These are phyloP conservation scores for Oikopleura vanhoeffeni DNA, from an alignment of 23 tunicate species.

Conservation along the genomic window DNA sequence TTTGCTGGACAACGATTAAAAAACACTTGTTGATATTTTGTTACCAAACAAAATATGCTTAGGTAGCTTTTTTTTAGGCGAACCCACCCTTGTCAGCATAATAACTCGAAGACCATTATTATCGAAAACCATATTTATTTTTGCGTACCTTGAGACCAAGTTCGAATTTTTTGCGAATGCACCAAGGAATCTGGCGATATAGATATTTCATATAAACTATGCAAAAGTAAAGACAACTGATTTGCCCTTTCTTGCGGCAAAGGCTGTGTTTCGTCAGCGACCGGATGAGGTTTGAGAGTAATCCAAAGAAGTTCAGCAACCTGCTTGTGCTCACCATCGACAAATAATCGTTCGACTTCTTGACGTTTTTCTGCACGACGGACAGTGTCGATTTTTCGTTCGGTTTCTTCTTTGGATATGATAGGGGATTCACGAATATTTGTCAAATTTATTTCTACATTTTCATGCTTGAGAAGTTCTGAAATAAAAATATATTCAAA, in stretches of 20 bases:
- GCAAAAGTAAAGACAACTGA: not conserved
- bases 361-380: conserved; percentile 14
- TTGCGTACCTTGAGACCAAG: not conserved
- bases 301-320: conserved; percentile 29
- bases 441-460: not conserved
- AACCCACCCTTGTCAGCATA: too few species aligned
- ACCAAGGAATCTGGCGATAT: not conserved
- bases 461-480: too few species aligned
- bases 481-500: too few species aligned
- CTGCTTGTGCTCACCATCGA: conserved; percentile 20
- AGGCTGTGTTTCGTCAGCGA: not conserved
- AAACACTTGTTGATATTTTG: too few species aligned
- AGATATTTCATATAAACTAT: not conserved
- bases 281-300: conserved; percentile 16
- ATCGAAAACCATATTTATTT: too few species aligned
- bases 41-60: too few species aligned
- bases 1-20: too few species aligned
- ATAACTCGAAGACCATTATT: too few species aligned
- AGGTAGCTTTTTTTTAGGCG: too few species aligned
- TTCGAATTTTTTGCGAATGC: not conserved
- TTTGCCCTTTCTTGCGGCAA: conserved; percentile 9
- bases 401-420: not conserved
- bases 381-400: not conserved
- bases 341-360: conserved; percentile 25
- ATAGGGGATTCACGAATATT: not conserved